These are phyloP conservation scores for Eurystomus glaucurus DNA, from an alignment of 2,797 vertebrate genomes.

Conservation along the genomic window DNA sequence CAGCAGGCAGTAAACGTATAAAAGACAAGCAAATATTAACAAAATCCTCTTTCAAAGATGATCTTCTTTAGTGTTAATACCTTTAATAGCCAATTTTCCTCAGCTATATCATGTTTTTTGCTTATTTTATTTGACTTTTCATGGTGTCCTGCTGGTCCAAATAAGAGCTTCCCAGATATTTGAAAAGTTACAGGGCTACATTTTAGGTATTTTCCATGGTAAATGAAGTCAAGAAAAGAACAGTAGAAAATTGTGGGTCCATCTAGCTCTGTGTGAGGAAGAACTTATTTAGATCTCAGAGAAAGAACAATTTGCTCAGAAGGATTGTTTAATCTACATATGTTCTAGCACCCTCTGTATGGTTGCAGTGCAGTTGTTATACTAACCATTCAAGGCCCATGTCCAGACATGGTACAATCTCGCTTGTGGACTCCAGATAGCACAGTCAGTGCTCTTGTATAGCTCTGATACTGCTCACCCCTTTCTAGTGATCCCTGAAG, in stretches of 20 bases:
- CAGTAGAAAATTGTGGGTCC: not conserved
- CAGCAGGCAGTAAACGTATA: not conserved
- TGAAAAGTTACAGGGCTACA: not conserved
- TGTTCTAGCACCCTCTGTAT: not conserved
- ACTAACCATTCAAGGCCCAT: not conserved
- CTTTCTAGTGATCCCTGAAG: not conserved
- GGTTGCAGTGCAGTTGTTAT: not conserved
- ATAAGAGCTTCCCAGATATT: not conserved
- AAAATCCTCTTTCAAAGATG: not conserved
- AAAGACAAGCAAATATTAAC: not conserved
- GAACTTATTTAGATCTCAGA: not conserved
- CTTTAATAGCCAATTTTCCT: not conserved
- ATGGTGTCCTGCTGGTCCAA: not conserved
- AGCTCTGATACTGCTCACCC: fast-evolving
- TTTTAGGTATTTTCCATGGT: not conserved
- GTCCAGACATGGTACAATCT: too few species aligned
- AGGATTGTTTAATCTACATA: not conserved
- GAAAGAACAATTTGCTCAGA: not conserved
- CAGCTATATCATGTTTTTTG: not conserved
- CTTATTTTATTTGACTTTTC: not conserved
- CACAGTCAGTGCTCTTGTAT: not conserved
- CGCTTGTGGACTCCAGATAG: not conserved
- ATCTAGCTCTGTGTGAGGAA: not conserved
- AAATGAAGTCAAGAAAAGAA: not conserved
- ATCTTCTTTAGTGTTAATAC: not conserved